phyloP scores from a whole-genome alignment of 2,797 vertebrate genomes.

The Pelodytes ibericus region DNA sequence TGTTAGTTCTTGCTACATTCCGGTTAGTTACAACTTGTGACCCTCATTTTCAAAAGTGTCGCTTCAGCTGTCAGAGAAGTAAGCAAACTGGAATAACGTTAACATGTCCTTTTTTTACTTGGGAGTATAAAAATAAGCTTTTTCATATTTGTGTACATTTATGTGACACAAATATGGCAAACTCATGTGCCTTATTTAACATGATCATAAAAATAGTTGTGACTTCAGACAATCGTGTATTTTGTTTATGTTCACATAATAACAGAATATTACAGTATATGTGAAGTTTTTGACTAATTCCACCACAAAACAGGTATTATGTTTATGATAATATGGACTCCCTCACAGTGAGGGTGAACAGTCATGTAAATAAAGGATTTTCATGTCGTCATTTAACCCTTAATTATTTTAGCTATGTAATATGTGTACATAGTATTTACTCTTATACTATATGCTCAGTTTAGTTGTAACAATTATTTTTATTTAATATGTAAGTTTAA shows the following conservation, averaged over 20 bases:
- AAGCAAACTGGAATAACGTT: neutral
- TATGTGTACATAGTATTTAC: slow-evolving; percentile 31
- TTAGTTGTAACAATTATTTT: slow-evolving; percentile 5
- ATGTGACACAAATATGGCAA: too few species aligned
- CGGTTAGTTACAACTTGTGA: too few species aligned
- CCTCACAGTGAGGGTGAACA: slow-evolving; percentile 9
- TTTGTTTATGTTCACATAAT: neutral
- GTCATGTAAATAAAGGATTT: slow-evolving; percentile 17
- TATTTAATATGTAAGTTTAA: slow-evolving; percentile 6
- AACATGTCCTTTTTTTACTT: neutral
- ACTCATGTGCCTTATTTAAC: neutral
- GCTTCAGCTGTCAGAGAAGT: neutral
- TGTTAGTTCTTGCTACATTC: too few species aligned
- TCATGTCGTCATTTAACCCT: neutral
- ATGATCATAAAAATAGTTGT: neutral
- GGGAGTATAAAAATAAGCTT: neutral
- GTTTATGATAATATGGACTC: neutral
- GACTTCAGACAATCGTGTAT: neutral
- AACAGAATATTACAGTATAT: neutral
- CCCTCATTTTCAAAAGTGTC: too few species aligned
- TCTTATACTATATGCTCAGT: neutral
- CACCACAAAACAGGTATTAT: neutral
- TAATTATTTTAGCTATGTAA: slow-evolving; percentile 15
- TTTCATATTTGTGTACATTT: neutral
- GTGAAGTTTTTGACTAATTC: neutral